These are phyloP conservation scores for Panthera tigris DNA, from an alignment of 2,113 vertebrate species.

Conservation along the genomic window DNA sequence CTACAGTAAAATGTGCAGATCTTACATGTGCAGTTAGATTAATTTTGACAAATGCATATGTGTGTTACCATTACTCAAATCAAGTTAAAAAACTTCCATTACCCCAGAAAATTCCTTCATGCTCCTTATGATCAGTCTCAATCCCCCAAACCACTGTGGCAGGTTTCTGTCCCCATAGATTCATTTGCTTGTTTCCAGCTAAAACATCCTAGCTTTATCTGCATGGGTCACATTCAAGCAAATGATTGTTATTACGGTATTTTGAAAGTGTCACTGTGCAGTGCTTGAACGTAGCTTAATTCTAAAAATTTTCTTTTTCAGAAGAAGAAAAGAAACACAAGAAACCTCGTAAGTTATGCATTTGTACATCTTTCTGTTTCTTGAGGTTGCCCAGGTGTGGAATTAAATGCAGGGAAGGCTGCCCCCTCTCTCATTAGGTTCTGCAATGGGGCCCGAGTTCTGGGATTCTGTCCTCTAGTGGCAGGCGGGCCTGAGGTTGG, in stretches of 20 bases:
- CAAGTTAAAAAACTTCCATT: not conserved
- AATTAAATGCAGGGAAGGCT: not conserved
- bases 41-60: not conserved
- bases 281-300: constrained; percentile 40
- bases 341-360: constrained; percentile 79
- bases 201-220: not conserved
- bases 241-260: not conserved
- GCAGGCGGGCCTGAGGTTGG: not conserved
- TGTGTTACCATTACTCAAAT: not conserved
- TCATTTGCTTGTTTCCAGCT: not conserved
- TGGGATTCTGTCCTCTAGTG: no score
- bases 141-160: not conserved
- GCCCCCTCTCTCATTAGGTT: not conserved
- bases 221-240: not conserved
- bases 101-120: not conserved
- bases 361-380: not conserved
- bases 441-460: not conserved
- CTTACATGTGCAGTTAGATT: not conserved
- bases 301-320: constrained; percentile 66
- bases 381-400: not conserved
- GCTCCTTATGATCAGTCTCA: not conserved
- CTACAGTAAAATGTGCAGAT: not conserved
- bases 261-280: not conserved
- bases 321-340: constrained; percentile 78
- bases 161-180: not conserved